phyloP scores from a whole-genome alignment of 2,797 vertebrate species.

The Delichon dasypus region DNA sequence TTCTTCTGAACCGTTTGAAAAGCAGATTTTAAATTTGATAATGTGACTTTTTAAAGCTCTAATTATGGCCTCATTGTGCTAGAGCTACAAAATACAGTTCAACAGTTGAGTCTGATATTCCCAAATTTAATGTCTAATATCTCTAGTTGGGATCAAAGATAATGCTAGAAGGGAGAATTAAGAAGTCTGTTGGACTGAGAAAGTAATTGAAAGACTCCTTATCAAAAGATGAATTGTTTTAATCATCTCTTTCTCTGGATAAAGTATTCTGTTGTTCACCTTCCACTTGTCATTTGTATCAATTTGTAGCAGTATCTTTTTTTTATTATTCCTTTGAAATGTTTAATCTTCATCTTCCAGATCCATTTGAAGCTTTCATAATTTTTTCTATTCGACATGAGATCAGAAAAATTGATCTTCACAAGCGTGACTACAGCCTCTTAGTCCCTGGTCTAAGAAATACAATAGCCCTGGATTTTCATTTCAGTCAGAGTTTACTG shows the following conservation, averaged over 20 bases:
- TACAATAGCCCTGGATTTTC: constrained; percentile 98
- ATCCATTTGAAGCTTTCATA: constrained; percentile 98
- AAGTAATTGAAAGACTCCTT: not conserved
- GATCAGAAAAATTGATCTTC: constrained; percentile 97
- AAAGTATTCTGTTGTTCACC: not conserved
- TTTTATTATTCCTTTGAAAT: constrained; percentile 3
- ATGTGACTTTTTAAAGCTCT: not conserved
- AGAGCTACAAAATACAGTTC: not conserved
- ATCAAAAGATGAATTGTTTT: constrained; percentile 24
- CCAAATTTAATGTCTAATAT: not conserved
- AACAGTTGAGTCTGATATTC: not conserved
- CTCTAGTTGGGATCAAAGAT: not conserved
- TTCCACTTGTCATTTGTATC: not conserved
- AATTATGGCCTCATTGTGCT: not conserved
- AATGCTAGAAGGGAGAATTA: not conserved
- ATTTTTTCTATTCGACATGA: constrained; percentile 99
- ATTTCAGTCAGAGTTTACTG: constrained; percentile 93
- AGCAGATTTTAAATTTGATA: not conserved
- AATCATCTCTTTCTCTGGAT: constrained; percentile 7
- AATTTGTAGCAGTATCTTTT: not conserved
- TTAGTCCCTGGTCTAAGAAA: constrained; percentile 95
- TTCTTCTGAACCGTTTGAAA: not conserved
- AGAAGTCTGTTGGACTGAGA: not conserved
- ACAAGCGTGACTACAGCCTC: constrained; percentile 96
- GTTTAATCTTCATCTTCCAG: constrained; percentile 75